phyloP scores from a whole-genome alignment of 2,888 invertebrate genomes.

The Eurytoma californica region DNA sequence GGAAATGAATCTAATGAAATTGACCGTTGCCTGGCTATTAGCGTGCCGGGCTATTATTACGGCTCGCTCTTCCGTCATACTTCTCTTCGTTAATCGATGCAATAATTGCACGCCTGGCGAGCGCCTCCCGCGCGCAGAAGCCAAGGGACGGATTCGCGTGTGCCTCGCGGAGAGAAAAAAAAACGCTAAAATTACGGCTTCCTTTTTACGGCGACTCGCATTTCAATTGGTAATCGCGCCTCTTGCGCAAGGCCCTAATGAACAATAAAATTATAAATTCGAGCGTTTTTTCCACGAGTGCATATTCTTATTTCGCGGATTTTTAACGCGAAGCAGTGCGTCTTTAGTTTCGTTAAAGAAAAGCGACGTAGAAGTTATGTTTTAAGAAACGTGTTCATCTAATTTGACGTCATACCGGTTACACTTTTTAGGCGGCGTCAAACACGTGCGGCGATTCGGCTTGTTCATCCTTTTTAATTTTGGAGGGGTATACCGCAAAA shows the following conservation, averaged over 20 bases:
- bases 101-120: too few relatives aligned
- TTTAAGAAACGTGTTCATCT: not conserved
- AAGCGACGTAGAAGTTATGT: not conserved
- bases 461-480: not conserved
- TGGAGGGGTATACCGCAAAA: not conserved
- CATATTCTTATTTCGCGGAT: not conserved
- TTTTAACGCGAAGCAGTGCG: not conserved
- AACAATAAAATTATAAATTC: not conserved
- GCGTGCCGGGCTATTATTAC: too few relatives aligned
- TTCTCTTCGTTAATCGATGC: too few relatives aligned
- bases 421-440: slow-evolving; percentile 13
- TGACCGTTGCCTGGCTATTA: too few relatives aligned
- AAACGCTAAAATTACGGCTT: not conserved
- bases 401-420: slow-evolving; percentile 11
- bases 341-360: not conserved
- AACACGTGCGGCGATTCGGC: not conserved
- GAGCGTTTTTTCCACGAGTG: not conserved
- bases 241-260: not conserved
- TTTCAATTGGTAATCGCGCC: not conserved
- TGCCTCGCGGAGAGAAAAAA: too few relatives aligned
- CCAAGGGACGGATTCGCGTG: too few relatives aligned
- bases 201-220: too few relatives aligned
- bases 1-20: too few relatives aligned
- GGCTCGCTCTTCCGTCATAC: too few relatives aligned
- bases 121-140: too few relatives aligned